Evolutionary conservation across 2,888 invertebrate genomes (phyloP), one percentile per base, ranked within the genome.

Genomic region (Drosophila sordidula): DNA sequence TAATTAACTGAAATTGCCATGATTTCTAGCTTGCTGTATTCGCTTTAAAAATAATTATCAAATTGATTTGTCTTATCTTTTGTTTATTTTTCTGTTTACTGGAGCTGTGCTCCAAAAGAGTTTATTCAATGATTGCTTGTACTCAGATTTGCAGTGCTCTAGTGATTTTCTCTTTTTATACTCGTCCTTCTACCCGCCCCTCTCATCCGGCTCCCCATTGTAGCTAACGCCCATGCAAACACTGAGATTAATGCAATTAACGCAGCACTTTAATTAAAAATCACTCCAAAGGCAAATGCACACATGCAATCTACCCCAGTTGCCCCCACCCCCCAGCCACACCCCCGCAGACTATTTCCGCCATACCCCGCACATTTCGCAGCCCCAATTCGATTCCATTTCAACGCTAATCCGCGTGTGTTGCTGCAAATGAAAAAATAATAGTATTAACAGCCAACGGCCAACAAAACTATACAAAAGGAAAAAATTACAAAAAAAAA

Each of bases 201-300:
- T 41, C 6, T 22, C 18, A 12, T 14, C 11, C 9, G 3, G 9
- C 36, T 16, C 14, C 11, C n/a, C 11, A 4, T 38, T 57, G 49
- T 25, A 61, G 25, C 63, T 68, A 56, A 52, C 68, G 65, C 62
- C 61, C 65, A 36, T 50, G 61, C 63, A 88, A 80, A 74, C 63
- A 70, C 44, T 72, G 71, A 66, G 80, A 89, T 89, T 83, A 83
- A 83, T 87, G 87, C 77, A 87, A 89, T 89, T 87, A 85, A 85
- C 87, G 79, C 73, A 65, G 66, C 70, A 71, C 74, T 85, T 85
- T 89, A 89, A 85, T 89, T 85, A 89, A 85, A 78, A 87, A 89
- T 69, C 76, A 68, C 58, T 78, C 70, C 65, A 65, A 70, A 71
- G 58, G 62, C 56, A 58, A 65, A 66, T 46, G 52, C 65, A 65